Conservation (phyloP, 2,888 invertebrate species). For the Acleris literana region DNA sequence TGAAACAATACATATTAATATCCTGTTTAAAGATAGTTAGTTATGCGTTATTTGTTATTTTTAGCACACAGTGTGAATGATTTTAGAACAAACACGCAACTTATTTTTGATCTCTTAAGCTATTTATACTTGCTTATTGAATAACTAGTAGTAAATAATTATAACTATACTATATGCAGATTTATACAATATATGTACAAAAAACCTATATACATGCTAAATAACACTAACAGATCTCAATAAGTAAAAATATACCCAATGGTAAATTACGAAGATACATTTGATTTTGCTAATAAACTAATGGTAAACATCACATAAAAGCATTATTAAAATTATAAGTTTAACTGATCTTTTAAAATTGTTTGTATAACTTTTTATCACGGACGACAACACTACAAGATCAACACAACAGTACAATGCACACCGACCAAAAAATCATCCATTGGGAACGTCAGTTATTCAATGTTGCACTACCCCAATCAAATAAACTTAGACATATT, state of each 20-base stretch:
- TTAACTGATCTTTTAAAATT: conserved; percentile 6
- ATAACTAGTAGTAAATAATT: conserved; percentile 48
- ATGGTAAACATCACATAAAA: conserved; percentile 71
- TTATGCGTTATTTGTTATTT: background rate
- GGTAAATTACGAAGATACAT: conserved; percentile 40
- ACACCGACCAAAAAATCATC: background rate
- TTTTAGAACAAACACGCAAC: conserved; percentile 30
- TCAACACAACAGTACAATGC: background rate
- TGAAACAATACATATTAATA: background rate
- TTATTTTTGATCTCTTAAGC: conserved; percentile 25
- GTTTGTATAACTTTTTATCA: background rate
- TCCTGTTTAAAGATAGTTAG: background rate
- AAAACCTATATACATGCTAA: conserved; percentile 57
- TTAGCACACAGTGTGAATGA: conserved; percentile 9
- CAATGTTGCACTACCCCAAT: conserved; percentile 25
- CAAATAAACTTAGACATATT: conserved; percentile 9
- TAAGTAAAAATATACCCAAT: conserved; percentile 46
- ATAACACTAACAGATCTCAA: conserved; percentile 66
- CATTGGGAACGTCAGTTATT: conserved; percentile 3
- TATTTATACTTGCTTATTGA: conserved; percentile 43
- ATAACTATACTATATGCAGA: conserved; percentile 48
- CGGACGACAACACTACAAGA: conserved; percentile 8
- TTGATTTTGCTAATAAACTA: conserved; percentile 53
- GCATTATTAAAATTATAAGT: conserved; percentile 34
- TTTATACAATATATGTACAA: conserved; percentile 67